These are phyloP conservation scores for Hemichromis elongatus DNA, from an alignment of 2,113 vertebrate species.

Conservation along the genomic window DNA sequence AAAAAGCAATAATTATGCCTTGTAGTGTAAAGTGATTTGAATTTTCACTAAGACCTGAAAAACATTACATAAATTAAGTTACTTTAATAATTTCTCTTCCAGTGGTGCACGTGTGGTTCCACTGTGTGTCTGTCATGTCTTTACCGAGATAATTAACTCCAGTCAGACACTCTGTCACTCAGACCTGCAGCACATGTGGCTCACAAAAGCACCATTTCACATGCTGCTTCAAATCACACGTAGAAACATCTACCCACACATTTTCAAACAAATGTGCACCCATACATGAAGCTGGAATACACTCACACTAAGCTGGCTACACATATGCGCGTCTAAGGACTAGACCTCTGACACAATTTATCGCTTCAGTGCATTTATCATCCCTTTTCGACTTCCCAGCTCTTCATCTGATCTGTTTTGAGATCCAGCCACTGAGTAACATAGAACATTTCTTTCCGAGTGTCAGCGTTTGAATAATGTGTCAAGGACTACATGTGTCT, in stretches of 20 bases:
- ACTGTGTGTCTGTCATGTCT: background rate
- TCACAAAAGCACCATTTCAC: background rate
- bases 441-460: conserved; percentile 11
- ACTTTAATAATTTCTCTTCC: background rate
- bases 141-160: conserved; percentile 37
- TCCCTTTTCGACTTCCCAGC: background rate
- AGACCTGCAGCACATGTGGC: conserved; percentile 11
- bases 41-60: background rate
- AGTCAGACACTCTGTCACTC: conserved; percentile 35
- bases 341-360: conserved; percentile 36
- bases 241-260: background rate
- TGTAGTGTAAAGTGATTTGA: background rate
- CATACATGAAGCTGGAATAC: background rate
- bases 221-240: background rate
- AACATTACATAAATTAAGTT: background rate
- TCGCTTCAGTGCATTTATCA: conserved; percentile 33
- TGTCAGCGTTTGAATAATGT: conserved; percentile 13
- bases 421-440: background rate
- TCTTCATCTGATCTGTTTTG: conserved; percentile 10
- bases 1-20: background rate
- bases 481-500: background rate
- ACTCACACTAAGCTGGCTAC: background rate
- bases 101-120: background rate
- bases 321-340: background rate
- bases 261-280: background rate